These are phyloP conservation scores for Periparus ater DNA, from an alignment of 2,797 vertebrate species.

Conservation along the genomic window DNA sequence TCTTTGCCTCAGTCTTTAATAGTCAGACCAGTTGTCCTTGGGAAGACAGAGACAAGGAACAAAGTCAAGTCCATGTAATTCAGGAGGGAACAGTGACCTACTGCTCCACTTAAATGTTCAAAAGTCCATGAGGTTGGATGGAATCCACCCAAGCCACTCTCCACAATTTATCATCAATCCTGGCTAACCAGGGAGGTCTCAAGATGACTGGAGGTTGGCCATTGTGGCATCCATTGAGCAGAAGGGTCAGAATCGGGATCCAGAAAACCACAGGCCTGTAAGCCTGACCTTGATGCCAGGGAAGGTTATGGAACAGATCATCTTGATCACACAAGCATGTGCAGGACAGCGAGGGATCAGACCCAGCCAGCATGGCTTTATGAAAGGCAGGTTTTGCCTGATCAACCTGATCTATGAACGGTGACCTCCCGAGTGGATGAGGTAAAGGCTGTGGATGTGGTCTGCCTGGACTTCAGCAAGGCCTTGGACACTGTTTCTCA, in stretches of 20 bases:
- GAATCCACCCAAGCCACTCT: neutral
- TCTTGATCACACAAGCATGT: neutral
- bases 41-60: neutral
- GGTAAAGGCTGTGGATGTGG: neutral
- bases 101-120: neutral
- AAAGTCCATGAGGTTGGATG: neutral
- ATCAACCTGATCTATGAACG: neutral
- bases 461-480: neutral
- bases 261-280: neutral
- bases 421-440: neutral
- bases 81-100: neutral
- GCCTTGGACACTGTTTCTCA: neutral
- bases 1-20: neutral
- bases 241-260: neutral
- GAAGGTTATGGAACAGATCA: neutral
- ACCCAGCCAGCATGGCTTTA: neutral
- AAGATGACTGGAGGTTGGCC: neutral
- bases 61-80: neutral
- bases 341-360: neutral
- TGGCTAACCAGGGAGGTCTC: neutral
- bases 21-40: neutral
- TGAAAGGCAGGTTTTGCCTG: neutral
- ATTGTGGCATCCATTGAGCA: accelerated
- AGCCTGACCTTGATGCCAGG: neutral
- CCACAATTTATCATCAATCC: neutral